Conservation (phyloP, 2,888 invertebrate species). For the Drosophila anceps region DNA sequence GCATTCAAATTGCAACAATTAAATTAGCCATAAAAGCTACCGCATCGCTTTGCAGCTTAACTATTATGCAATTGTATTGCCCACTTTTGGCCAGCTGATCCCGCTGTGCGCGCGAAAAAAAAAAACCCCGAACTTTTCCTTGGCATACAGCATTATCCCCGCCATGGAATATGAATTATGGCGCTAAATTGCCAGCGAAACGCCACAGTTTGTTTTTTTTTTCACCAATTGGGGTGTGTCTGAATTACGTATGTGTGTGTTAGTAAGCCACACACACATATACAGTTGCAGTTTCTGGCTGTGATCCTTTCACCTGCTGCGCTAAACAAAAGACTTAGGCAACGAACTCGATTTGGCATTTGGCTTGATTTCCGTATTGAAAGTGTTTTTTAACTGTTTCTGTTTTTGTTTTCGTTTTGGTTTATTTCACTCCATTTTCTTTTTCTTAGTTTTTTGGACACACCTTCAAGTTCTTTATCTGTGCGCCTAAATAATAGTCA, state of each 20-base stretch:
- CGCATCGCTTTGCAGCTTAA: slow-evolving; percentile 51
- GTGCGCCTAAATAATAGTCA: slow-evolving; percentile 50
- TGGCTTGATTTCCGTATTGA: slow-evolving; percentile 64
- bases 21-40: slow-evolving; percentile 62
- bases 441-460: slow-evolving; percentile 28
- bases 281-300: slow-evolving; percentile 5
- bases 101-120: slow-evolving; percentile 14
- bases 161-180: slow-evolving; percentile 67
- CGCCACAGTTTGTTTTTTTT: slow-evolving; percentile 31
- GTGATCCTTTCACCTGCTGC: slow-evolving; percentile 71
- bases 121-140: slow-evolving; percentile 41
- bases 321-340: slow-evolving; percentile 77
- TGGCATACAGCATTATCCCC: slow-evolving; percentile 32
- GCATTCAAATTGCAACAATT: slow-evolving; percentile 73
- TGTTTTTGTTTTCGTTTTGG: not conserved
- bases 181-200: slow-evolving; percentile 52
- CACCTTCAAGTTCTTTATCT: slow-evolving; percentile 71
- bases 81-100: slow-evolving; percentile 33
- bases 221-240: slow-evolving; percentile 58
- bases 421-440: not conserved
- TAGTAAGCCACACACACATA: slow-evolving; percentile 23
- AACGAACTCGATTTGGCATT: slow-evolving; percentile 64
- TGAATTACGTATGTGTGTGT: slow-evolving; percentile 22
- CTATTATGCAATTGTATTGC: slow-evolving; percentile 57
- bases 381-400: slow-evolving; percentile 46